phyloP scores from a whole-genome alignment of 1,140 invertebrate species.

The Venustaconcha ellipsiformis region DNA sequence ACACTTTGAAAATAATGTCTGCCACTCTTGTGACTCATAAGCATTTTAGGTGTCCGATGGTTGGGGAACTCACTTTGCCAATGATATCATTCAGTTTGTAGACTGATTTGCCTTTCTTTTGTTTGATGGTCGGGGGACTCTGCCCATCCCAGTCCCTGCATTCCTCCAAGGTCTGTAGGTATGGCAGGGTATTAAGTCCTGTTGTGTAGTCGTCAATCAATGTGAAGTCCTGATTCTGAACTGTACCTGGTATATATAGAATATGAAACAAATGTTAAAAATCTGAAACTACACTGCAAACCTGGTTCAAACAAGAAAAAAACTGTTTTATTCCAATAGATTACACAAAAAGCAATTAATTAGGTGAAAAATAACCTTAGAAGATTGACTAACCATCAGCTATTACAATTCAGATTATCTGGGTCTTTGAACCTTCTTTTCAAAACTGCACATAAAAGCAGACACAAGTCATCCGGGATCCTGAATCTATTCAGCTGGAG shows the following conservation, averaged over 20 bases:
- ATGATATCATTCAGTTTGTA: conserved; percentile 71
- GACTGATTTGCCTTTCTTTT: conserved; percentile 94
- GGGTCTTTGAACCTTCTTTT: too few species aligned
- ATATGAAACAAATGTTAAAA: too few species aligned
- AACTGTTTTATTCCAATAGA: too few species aligned
- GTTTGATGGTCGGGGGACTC: conserved; percentile 86
- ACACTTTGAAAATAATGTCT: neutral
- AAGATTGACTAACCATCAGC: too few species aligned
- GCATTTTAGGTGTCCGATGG: neutral
- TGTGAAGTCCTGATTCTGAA: conserved; percentile 99
- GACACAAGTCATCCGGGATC: too few species aligned
- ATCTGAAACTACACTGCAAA: too few species aligned
- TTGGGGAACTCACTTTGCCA: conserved; percentile 56
- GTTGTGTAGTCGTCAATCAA: conserved; percentile 93
- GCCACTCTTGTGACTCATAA: neutral
- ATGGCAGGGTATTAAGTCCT: conserved; percentile 90
- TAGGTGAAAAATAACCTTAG: too few species aligned
- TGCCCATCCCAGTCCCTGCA: conserved; percentile 90
- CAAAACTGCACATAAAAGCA: too few species aligned
- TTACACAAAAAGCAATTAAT: too few species aligned
- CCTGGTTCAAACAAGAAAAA: too few species aligned
- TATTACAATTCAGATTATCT: too few species aligned
- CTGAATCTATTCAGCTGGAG: too few species aligned
- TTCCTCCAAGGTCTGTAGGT: conserved; percentile 79
- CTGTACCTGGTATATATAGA: conserved; percentile 78